Conservation (phyloP, 2,888 invertebrate genomes). For the Macaria liturata region DNA sequence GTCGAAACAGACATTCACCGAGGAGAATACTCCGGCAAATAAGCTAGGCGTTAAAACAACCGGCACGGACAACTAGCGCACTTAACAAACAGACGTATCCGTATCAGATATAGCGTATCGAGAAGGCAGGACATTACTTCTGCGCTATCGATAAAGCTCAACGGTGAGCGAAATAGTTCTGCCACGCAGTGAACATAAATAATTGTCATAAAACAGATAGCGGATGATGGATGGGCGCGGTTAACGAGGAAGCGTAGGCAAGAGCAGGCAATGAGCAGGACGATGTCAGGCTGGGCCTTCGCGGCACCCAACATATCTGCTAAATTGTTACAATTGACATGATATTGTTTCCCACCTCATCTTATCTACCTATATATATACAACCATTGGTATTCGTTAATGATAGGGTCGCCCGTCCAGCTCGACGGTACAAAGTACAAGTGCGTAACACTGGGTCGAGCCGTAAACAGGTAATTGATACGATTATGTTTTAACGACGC, state of each 20-base stretch:
- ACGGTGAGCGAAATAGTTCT: slow-evolving; percentile 81
- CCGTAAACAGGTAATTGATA: slow-evolving; percentile 54
- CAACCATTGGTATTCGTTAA: slow-evolving; percentile 1
- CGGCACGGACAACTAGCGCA: slow-evolving; percentile 77
- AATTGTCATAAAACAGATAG: slow-evolving; percentile 82
- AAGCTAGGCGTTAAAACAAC: slow-evolving; percentile 81
- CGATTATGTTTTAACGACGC: slow-evolving; percentile 49
- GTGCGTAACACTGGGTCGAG: slow-evolving; percentile 56
- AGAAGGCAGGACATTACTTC: slow-evolving; percentile 78
- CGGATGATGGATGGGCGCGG: slow-evolving; percentile 70
- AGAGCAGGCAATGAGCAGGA: slow-evolving; percentile 22
- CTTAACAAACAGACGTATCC: slow-evolving; percentile 82
- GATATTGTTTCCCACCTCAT: slow-evolving; percentile 3
- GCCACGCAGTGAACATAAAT: slow-evolving; percentile 77
- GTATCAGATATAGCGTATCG: slow-evolving; percentile 81
- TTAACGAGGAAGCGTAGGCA: slow-evolving; percentile 65
- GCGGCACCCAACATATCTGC: slow-evolving; percentile 19
- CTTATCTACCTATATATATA: background rate
- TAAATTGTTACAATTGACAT: slow-evolving; percentile 7
- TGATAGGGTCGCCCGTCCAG: background rate
- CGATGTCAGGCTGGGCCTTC: slow-evolving; percentile 37
- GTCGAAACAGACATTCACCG: slow-evolving; percentile 77
- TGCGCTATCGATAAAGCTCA: slow-evolving; percentile 82
- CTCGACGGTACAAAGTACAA: slow-evolving; percentile 6
- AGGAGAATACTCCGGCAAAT: slow-evolving; percentile 77